phyloP scores from a whole-genome alignment of 2,113 vertebrate genomes.

The Rhegmatorhina hoffmannsi region DNA sequence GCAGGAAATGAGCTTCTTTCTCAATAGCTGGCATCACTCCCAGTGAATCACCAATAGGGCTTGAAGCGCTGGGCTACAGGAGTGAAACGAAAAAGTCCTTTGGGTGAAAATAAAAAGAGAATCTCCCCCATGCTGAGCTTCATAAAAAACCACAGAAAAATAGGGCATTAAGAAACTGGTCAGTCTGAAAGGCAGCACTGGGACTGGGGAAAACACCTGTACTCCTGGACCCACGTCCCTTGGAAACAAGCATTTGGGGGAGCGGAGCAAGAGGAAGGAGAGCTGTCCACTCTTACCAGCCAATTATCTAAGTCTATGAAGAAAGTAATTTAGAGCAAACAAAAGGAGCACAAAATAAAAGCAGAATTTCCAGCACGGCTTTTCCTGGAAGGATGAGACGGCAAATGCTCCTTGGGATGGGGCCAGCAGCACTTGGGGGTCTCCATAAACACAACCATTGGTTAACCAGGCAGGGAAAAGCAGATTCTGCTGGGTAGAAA shows the following conservation, averaged over 20 bases:
- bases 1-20: constrained; percentile 41
- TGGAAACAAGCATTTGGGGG: neutral
- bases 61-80: fast-evolving
- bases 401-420: fast-evolving
- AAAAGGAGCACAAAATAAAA: neutral
- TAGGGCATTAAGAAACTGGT: neutral
- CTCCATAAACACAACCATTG: fast-evolving
- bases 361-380: neutral
- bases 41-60: neutral
- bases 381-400: neutral
- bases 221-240: neutral
- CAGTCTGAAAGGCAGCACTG: neutral
- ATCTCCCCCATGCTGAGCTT: neutral
- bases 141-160: neutral
- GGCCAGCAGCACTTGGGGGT: neutral
- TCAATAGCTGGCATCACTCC: constrained; percentile 24
- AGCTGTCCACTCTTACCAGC: neutral
- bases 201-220: neutral
- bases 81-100: neutral
- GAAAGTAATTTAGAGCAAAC: neutral
- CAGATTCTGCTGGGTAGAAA: neutral
- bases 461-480: neutral
- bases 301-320: neutral
- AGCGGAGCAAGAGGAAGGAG: neutral
- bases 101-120: neutral